A percentile compares a stretch with the other conserved stretches of the same genome.
These are phyloP conservation scores for Agrotis segetum DNA, from an alignment of 2,888 invertebrate species.

Conservation along the genomic window DNA sequence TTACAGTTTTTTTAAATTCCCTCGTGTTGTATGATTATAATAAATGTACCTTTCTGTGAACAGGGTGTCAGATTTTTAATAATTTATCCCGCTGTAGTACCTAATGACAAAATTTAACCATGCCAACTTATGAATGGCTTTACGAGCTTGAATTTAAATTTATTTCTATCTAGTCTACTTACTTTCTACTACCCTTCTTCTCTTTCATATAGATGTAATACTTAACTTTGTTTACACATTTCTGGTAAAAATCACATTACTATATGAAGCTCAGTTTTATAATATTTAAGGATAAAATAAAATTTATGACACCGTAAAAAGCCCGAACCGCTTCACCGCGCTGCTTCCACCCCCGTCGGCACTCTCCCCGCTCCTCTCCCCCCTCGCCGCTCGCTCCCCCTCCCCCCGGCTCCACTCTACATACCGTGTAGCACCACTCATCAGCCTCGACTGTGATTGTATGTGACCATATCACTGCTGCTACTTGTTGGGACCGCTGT, in stretches of 20 bases:
- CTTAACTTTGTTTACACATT: constrained; percentile 36
- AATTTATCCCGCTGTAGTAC: constrained; percentile 5
- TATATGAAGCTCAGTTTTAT: constrained; percentile 60
- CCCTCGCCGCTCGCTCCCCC: constrained; percentile 55
- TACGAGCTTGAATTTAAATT: background rate
- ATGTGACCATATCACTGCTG: constrained; percentile 71
- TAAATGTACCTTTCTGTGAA: constrained; percentile 16
- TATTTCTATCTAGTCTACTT: constrained; percentile 5
- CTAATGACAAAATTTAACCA: constrained; percentile 6
- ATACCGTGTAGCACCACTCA: constrained; percentile 88
- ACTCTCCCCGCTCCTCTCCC: constrained; percentile 68
- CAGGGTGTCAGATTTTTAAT: constrained; percentile 26
- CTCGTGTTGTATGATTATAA: too few relatives aligned
- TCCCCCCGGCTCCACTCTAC: constrained; percentile 71
- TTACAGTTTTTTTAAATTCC: constrained; percentile 44
- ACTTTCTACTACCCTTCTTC: background rate
- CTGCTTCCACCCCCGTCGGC: constrained; percentile 80
- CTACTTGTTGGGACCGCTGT: constrained; percentile 67
- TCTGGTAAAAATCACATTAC: constrained; percentile 39
- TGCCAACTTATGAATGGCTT: constrained; percentile 21
- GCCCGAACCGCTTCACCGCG: constrained; percentile 84
- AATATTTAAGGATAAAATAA: constrained; percentile 68
- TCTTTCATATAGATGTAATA: constrained; percentile 19
- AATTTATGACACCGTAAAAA: constrained; percentile 77
- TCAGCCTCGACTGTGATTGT: constrained; percentile 77